Conservation (phyloP, 2,888 invertebrate species). For the Eumacrocentrus americanus region DNA sequence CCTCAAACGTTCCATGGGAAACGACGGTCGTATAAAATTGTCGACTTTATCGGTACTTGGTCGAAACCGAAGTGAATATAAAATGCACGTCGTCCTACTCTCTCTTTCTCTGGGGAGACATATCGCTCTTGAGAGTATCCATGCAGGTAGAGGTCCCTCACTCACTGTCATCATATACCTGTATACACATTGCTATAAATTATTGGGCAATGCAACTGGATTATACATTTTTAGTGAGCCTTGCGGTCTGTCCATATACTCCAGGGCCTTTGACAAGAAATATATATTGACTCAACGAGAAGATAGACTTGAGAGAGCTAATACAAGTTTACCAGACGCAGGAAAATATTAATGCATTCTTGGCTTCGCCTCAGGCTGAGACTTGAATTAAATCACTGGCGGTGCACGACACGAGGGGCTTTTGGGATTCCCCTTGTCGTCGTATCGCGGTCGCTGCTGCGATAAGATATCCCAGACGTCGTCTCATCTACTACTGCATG, state of each 20-base stretch:
- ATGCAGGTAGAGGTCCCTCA: conserved; percentile 9
- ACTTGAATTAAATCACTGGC: conserved; percentile 16
- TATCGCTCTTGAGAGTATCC: conserved; percentile 28
- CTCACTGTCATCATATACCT: conserved; percentile 17
- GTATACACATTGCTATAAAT: conserved; percentile 4
- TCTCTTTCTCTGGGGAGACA: conserved; percentile 32
- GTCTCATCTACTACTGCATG: conserved; percentile 11
- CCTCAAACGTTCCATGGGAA: conserved; percentile 28
- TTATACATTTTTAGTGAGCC: neutral
- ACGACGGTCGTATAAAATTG: conserved; percentile 41
- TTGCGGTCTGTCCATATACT: no score
- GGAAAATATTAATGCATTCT: neutral
- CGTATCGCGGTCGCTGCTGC: conserved; percentile 3
- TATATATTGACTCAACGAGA: neutral
- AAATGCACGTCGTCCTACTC: conserved; percentile 37
- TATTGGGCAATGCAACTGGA: neutral
- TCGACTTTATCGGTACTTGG: conserved; percentile 45
- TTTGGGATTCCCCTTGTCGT: conserved; percentile 8
- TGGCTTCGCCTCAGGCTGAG: conserved; percentile 6
- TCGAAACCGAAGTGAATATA: conserved; percentile 44
- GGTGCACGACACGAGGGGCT: conserved; percentile 2
- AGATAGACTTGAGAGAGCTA: neutral
- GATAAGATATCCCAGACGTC: conserved; percentile 25
- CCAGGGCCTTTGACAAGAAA: no score
- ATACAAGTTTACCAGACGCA: no score